Evolutionary conservation across 2,797 vertebrate species (phyloP), one percentile per base, ranked within the genome.

Genomic region (Pampus argenteus): DNA sequence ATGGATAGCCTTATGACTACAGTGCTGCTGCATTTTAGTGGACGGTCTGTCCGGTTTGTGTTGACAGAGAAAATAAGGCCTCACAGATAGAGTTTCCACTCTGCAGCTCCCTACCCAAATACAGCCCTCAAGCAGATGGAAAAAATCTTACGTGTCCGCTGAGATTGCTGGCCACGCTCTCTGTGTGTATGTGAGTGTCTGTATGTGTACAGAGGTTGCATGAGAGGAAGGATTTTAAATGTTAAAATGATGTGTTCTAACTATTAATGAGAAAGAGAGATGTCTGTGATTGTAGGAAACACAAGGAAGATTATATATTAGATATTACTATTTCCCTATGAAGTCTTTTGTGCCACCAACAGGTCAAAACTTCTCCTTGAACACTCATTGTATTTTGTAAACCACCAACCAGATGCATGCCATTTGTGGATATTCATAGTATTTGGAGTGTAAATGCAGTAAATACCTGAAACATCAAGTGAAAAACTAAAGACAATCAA

Each of bases 51-150:
- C 68, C 84, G 77, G 54, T 85, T 83, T 80, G 66, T 93, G 76
- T 86, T 93, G 82, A 92, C 92, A 92, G 89, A 92, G 91, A 91
- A 93, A 94, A 92, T 79, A 93, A 82, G 86, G 62, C 71, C 85
- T 86, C 79, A 85, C 86, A 91, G 88, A 91, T 90, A 83, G 78
- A 85, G 86, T 93, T 93, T 93, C 89, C 91, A 89, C 85, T 90
- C 81, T 71, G 67, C 64, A 68, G 83, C 81, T 81, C 62, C 75
- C 75, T 85, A 71, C 78, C 84, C 86, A 88, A 91, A 91, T 70
- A 86, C 84, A 76, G 83, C 81, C 87, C 77, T 78, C 73, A 25
- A 63, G 81, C 78, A 62, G 86, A 88, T 13, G 89, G 86, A 92
- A 92, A 93, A 91, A 89, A 85, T 74, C 75, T 56, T 54, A 49